Evolutionary conservation across 2,797 vertebrate genomes (phyloP).

Genomic region (Myotis vivesi): DNA sequence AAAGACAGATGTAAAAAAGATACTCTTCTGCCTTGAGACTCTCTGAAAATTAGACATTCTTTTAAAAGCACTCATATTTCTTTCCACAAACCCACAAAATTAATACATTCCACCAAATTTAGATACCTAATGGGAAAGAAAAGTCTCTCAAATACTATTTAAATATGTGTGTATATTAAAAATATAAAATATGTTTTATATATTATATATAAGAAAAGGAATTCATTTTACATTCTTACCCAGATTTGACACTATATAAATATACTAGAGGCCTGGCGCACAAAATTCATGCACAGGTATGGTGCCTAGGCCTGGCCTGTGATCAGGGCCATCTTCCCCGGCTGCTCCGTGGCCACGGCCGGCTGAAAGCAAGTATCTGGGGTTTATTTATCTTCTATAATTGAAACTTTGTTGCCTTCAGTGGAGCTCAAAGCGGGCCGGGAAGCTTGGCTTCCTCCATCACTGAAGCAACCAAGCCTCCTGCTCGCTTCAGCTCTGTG

Average conservation of each 20-base stretch:
- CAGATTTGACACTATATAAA: neutral
- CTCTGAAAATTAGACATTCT: neutral
- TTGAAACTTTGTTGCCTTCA: no score
- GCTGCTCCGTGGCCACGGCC: no score
- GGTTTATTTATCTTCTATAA: no score
- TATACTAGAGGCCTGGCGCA: neutral
- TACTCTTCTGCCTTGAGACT: neutral
- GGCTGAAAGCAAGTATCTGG: no score
- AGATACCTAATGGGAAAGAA: neutral
- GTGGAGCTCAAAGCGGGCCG: no score
- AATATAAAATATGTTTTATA: neutral
- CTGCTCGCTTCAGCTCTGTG: no score
- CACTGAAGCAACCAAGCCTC: no score
- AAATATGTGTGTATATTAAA: neutral
- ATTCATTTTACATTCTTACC: neutral
- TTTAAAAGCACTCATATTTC: neutral
- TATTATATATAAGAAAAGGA: neutral
- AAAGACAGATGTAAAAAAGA: neutral
- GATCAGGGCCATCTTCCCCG: no score
- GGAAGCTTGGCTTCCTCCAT: no score
- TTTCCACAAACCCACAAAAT: neutral
- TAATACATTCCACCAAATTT: neutral
- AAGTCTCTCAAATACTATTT: neutral
- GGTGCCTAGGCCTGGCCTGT: no score
- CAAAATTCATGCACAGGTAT: no score